phyloP scores from a whole-genome alignment of 2,888 invertebrate species.

The Ariolimax columbianus region DNA sequence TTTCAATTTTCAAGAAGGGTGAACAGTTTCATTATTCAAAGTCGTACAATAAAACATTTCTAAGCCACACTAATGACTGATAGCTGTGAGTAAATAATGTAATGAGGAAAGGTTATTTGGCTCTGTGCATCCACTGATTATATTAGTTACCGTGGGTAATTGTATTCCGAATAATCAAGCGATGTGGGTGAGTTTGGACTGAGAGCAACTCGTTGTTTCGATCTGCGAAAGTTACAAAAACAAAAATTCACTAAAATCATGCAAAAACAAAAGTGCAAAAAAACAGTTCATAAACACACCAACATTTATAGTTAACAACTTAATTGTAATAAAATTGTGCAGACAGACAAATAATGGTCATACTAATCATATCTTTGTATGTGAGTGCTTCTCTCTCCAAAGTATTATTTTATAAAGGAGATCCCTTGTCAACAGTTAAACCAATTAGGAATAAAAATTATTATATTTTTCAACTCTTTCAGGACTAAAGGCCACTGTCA shows the following conservation, averaged over 20 bases:
- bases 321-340: no score
- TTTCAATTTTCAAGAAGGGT: background rate
- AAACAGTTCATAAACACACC: background rate
- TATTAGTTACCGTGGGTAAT: constrained; percentile 26
- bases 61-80: background rate
- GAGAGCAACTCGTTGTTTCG: constrained; percentile 47
- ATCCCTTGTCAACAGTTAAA: no score
- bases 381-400: no score
- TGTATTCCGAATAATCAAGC: constrained; percentile 42
- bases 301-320: no score
- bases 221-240: constrained; percentile 41
- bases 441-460: no score
- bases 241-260: constrained; percentile 22
- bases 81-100: background rate
- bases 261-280: background rate
- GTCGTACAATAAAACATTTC: background rate
- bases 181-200: constrained; percentile 47
- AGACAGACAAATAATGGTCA: no score
- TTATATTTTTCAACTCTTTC: no score
- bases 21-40: background rate
- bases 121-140: background rate
- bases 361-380: no score
- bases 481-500: no score
- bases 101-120: background rate
- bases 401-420: no score